Conservation (phyloP, 2,888 invertebrate genomes). For the Onchidella celtica region DNA sequence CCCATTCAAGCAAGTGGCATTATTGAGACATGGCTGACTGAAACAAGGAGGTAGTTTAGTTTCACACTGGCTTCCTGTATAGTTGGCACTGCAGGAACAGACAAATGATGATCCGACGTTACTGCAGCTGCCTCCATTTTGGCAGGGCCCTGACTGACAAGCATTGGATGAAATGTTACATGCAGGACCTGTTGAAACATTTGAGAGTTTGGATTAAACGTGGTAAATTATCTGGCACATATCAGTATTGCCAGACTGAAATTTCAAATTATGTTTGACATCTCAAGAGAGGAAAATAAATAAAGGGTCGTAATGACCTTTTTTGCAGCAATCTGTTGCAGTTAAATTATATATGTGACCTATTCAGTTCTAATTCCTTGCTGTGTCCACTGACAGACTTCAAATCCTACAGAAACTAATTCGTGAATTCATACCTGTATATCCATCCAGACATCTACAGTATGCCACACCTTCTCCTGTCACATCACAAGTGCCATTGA, state of each 20-base stretch:
- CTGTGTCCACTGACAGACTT: too few species aligned
- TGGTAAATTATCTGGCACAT: too few species aligned
- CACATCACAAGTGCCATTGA: constrained; percentile 67
- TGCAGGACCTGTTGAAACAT: neutral
- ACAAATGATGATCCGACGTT: constrained; percentile 47
- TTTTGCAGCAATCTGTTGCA: too few species aligned
- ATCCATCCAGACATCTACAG: constrained; percentile 69
- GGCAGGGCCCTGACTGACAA: constrained; percentile 70
- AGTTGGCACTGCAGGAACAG: constrained; percentile 57
- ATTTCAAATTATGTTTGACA: too few species aligned
- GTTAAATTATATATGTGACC: too few species aligned
- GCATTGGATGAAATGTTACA: constrained; percentile 67
- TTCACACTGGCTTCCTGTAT: constrained; percentile 57
- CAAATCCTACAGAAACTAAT: too few species aligned
- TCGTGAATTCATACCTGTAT: constrained; percentile 64
- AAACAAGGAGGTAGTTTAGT: constrained; percentile 43
- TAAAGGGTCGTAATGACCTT: too few species aligned
- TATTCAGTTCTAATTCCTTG: too few species aligned
- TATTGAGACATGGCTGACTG: constrained; percentile 57
- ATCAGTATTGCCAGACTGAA: too few species aligned
- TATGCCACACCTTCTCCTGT: constrained; percentile 49
- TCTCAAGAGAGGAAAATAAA: neutral
- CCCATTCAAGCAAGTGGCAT: constrained; percentile 58
- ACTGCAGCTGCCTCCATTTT: constrained; percentile 63
- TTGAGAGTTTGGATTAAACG: too few species aligned